Conservation (phyloP, 2,888 invertebrate genomes). For the Ischnura elegans region DNA sequence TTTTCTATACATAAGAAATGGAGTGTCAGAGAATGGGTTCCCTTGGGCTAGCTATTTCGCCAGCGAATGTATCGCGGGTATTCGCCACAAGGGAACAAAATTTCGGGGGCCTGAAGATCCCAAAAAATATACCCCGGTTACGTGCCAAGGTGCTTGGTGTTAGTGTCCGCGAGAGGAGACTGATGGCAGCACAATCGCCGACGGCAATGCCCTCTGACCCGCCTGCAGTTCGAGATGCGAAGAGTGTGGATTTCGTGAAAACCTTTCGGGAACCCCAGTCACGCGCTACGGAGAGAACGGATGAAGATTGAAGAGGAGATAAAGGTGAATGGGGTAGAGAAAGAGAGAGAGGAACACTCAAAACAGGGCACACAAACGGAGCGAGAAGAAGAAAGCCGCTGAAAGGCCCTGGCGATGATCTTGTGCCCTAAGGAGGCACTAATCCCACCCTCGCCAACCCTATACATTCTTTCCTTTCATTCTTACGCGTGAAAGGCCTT, state of each 20-base stretch:
- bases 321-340: not conserved
- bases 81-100: too few species aligned
- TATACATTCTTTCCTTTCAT: not conserved
- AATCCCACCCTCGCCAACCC: not conserved
- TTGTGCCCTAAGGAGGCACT: not conserved
- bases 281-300: conserved; percentile 5
- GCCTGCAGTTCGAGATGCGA: too few species aligned
- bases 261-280: conserved; percentile 44
- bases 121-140: too few species aligned
- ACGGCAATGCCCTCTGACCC: too few species aligned
- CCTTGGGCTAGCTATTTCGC: too few species aligned
- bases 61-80: too few species aligned
- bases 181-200: too few species aligned
- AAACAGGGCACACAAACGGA: not conserved
- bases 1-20: too few species aligned
- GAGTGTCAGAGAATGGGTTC: too few species aligned
- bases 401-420: not conserved
- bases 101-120: too few species aligned
- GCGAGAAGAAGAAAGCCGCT: not conserved
- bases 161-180: too few species aligned
- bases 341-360: not conserved
- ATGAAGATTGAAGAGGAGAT: conserved; percentile 26
- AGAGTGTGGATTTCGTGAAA: conserved; percentile 3
- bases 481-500: not conserved
- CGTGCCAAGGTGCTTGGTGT: too few species aligned